Conservation (phyloP, 2,113 vertebrate species). For the Pygoscelis adeliae region DNA sequence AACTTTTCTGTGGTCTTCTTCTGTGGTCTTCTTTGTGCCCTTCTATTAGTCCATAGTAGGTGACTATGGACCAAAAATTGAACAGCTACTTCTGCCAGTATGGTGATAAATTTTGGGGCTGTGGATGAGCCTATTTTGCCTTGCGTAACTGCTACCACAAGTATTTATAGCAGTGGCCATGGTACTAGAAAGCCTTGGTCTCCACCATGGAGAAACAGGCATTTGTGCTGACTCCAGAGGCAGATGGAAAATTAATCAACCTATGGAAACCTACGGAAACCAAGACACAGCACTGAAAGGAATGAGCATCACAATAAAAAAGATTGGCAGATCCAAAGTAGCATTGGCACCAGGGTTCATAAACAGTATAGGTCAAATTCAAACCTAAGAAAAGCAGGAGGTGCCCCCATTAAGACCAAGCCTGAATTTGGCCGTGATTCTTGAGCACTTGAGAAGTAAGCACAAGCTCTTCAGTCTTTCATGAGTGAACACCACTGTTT, state of each 20-base stretch:
- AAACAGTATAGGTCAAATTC: not conserved
- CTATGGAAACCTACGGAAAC: not conserved
- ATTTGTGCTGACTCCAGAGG: not conserved
- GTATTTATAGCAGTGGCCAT: not conserved
- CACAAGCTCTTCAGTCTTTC: not conserved
- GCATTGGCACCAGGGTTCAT: accelerated
- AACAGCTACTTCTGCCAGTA: not conserved
- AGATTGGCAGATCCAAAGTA: not conserved
- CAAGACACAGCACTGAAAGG: not conserved
- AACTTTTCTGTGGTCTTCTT: not conserved
- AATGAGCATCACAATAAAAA: not conserved
- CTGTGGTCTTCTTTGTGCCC: not conserved
- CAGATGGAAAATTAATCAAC: not conserved
- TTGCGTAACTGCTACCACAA: not conserved
- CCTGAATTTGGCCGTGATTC: not conserved
- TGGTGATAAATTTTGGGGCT: not conserved
- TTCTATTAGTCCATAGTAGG: not conserved
- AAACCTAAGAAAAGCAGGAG: not conserved
- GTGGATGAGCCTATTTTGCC: not conserved
- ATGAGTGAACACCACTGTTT: not conserved
- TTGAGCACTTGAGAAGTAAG: not conserved
- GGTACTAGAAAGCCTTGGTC: not conserved
- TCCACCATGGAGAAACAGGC: not conserved
- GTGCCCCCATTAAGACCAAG: not conserved
- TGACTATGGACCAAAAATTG: not conserved